These are phyloP conservation scores for Umimayanthus kanabou DNA, from an alignment of 92 coral and sea anemone genomes.

Conservation along the genomic window DNA sequence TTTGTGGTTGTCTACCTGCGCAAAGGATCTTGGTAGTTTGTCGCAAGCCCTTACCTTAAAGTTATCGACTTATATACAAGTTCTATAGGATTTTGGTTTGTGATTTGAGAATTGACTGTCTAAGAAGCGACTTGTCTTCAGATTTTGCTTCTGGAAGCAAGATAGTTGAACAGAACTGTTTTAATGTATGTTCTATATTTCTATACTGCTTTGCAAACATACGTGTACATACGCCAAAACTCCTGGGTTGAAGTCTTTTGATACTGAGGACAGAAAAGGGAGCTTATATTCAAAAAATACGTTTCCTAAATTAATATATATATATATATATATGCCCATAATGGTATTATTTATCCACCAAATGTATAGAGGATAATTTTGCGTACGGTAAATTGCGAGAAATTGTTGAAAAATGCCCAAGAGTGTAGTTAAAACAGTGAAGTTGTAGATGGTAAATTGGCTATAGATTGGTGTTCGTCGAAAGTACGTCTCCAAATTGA, in stretches of 20 bases:
- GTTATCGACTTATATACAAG: not conserved
- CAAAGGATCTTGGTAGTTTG: no score
- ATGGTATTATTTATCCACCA: not conserved
- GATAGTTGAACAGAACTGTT: not conserved
- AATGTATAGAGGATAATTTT: no score
- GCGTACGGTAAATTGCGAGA: not conserved
- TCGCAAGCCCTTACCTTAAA: no score
- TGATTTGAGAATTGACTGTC: not conserved
- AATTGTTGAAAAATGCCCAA: not conserved
- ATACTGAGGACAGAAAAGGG: not conserved
- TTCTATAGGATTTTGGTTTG: not conserved
- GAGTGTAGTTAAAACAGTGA: not conserved
- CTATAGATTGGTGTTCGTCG: not conserved
- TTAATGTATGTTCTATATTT: not conserved
- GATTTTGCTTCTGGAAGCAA: not conserved
- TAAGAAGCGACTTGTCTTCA: not conserved
- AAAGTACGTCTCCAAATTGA: no score
- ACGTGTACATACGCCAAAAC: constrained; percentile 7
- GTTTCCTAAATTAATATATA: not conserved
- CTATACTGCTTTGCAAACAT: not conserved
- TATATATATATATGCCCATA: not conserved
- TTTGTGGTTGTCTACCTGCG: no score
- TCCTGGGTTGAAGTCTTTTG: not conserved
- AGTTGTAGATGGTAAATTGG: not conserved
- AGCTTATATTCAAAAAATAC: not conserved